Percentiles rank a stretch among this genome's conserved stretches.
phyloP scores from a whole-genome alignment of 2,113 vertebrate genomes.

The Anseranas semipalmata region DNA sequence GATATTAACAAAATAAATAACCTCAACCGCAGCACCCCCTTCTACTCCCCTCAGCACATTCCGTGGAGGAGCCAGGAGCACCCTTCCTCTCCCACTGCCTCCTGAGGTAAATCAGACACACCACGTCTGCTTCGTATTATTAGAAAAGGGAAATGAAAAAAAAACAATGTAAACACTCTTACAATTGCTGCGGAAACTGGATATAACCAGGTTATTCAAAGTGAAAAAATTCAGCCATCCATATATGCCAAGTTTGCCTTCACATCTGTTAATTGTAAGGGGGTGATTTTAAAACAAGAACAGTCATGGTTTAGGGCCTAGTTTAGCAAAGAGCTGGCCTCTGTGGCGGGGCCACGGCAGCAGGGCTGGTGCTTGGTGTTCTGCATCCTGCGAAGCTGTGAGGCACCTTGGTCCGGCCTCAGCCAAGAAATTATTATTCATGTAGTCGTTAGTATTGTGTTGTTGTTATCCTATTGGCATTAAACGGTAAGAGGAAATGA shows the following conservation, averaged over 20 bases:
- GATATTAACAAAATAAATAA: slow-evolving; percentile 46
- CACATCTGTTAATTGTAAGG: slow-evolving; percentile 37
- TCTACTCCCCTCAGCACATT: slow-evolving; percentile 6
- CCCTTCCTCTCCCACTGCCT: neutral
- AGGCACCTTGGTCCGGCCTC: neutral
- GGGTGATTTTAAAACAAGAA: neutral
- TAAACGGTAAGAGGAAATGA: neutral
- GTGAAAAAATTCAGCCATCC: neutral
- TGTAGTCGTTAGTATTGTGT: neutral
- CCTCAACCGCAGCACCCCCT: slow-evolving; percentile 2
- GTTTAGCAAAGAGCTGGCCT: neutral
- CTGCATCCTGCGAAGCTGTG: accelerated
- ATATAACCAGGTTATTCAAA: slow-evolving; percentile 27
- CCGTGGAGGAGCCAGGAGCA: neutral
- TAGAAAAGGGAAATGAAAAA: neutral
- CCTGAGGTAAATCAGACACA: neutral
- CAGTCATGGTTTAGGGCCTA: neutral
- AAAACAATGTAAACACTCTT: slow-evolving; percentile 28
- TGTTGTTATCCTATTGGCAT: neutral
- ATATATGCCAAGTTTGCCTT: neutral
- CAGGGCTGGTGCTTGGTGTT: accelerated
- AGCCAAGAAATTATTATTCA: accelerated
- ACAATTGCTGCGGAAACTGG: slow-evolving; percentile 33
- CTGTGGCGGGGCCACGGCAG: neutral
- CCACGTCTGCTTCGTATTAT: slow-evolving; percentile 10